Conservation (phyloP, 2,113 vertebrate genomes). For the Atractosteus spatula region DNA sequence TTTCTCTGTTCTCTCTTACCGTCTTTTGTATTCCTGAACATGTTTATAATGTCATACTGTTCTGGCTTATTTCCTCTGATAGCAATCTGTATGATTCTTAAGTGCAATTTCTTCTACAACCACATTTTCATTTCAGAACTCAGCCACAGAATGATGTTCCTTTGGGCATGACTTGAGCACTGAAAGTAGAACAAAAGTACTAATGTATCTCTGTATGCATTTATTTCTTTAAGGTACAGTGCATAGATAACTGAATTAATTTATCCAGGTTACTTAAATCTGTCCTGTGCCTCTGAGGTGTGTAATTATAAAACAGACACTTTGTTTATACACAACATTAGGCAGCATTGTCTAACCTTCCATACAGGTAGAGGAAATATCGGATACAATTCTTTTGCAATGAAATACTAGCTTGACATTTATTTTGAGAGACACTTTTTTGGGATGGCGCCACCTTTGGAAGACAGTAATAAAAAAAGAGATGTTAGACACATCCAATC, state of each 20-base stretch:
- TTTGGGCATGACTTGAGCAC: constrained; percentile 6
- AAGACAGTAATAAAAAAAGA: too few relatives aligned
- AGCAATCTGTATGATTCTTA: neutral
- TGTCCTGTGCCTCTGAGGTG: neutral
- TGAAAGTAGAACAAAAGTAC: constrained; percentile 19
- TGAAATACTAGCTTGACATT: too few relatives aligned
- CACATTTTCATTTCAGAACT: constrained; percentile 1
- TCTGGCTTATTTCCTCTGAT: constrained; percentile 6
- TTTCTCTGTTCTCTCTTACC: neutral
- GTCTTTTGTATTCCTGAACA: too few relatives aligned
- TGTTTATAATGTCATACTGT: neutral
- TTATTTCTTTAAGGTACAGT: too few relatives aligned
- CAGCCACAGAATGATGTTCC: neutral
- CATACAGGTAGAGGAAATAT: too few relatives aligned
- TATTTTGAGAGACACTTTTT: too few relatives aligned
- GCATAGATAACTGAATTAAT: constrained; percentile 34
- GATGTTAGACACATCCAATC: too few relatives aligned
- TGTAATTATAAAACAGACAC: neutral
- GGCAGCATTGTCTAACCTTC: too few relatives aligned
- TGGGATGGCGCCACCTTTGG: too few relatives aligned
- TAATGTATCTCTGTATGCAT: neutral
- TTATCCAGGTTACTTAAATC: too few relatives aligned
- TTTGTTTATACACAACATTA: too few relatives aligned
- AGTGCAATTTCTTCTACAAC: neutral
- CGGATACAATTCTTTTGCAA: too few relatives aligned